Base-by-base conservation (phyloP, 1,140 invertebrate genomes). In the Caerostris extrusa region DNA sequence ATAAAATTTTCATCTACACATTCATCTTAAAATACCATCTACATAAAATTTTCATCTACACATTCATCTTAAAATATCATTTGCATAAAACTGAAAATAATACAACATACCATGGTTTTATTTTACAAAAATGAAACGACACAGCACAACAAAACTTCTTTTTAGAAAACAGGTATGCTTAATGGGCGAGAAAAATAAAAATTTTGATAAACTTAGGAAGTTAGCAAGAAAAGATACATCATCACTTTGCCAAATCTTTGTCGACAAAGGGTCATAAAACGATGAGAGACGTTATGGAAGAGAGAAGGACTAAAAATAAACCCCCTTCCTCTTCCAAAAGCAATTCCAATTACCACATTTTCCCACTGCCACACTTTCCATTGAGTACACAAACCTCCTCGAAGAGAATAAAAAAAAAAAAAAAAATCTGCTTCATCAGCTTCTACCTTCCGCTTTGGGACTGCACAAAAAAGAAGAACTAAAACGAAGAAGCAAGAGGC, bases 351-450 rank as follows among this genome's bases (percentile, higher is more conserved):
- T 53, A 77, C 71, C 50, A 77, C 50, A 77, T 34, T 77, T 53
- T 50, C 34, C 71, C 71, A 50, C 19, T 77, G 71, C 50, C 71
- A 77, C 71, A 77, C 71, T 77, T 77, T 53, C 34, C 34, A 34
- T 14, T 34, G 7, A 77, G 19, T 34, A 50, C 69, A 50, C 69
- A 77, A 67, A 67, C 61, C 19, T 77, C 12, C 71, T 0, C 34
- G 34, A 34, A 77, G 61, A 64, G 14, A 64, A 17, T 10, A 64
- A 77, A 71, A 34, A 12, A 5, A 77, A 71, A 34, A 12, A 5
- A 77, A 77, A 77, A 77, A 77, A 77, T 34, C 34, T 50, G 71
- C 71, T 14, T 77, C 71, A 12, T 77, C 71, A 77, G 71, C 71
- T 77, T 50, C 50, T 53, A 12, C 50, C 34, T 77, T 77, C 71